phyloP scores from a whole-genome alignment of 2,888 invertebrate species.

The Drosophila helvetica region DNA sequence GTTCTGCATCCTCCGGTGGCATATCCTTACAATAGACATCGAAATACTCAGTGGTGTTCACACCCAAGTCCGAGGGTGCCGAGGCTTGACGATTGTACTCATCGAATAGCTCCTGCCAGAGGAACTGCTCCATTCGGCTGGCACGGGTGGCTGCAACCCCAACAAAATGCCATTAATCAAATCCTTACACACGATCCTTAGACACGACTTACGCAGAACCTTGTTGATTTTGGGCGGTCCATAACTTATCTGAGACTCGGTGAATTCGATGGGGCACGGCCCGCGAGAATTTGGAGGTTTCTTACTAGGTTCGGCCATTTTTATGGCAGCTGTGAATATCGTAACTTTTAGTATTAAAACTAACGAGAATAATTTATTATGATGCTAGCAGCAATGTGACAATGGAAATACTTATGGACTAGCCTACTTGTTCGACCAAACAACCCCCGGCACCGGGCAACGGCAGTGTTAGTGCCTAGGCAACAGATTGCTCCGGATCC shows the following conservation, averaged over 20 bases:
- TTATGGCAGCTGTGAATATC: not conserved
- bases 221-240: slow-evolving; percentile 72
- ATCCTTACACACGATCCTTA: not conserved
- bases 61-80: slow-evolving; percentile 36
- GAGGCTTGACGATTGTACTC: slow-evolving; percentile 78
- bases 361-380: slow-evolving; percentile 66
- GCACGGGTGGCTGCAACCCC: slow-evolving; percentile 71
- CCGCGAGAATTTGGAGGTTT: slow-evolving; percentile 19
- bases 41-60: slow-evolving; percentile 75
- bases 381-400: slow-evolving; percentile 25
- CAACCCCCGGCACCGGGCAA: slow-evolving; percentile 17
- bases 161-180: not conserved
- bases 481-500: slow-evolving; percentile 40
- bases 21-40: slow-evolving; percentile 77
- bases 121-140: slow-evolving; percentile 77
- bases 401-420: slow-evolving; percentile 21
- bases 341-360: slow-evolving; percentile 11
- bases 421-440: slow-evolving; percentile 46
- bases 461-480: slow-evolving; percentile 34
- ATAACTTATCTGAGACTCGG: slow-evolving; percentile 60
- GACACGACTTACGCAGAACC: slow-evolving; percentile 55
- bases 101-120: slow-evolving; percentile 81
- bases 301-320: slow-evolving; percentile 36
- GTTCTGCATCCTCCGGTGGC: slow-evolving; percentile 61
- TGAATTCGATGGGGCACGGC: slow-evolving; percentile 43